Evolutionary conservation across 2,113 vertebrate genomes (phyloP).

Genomic region (Isurus oxyrinchus): DNA sequence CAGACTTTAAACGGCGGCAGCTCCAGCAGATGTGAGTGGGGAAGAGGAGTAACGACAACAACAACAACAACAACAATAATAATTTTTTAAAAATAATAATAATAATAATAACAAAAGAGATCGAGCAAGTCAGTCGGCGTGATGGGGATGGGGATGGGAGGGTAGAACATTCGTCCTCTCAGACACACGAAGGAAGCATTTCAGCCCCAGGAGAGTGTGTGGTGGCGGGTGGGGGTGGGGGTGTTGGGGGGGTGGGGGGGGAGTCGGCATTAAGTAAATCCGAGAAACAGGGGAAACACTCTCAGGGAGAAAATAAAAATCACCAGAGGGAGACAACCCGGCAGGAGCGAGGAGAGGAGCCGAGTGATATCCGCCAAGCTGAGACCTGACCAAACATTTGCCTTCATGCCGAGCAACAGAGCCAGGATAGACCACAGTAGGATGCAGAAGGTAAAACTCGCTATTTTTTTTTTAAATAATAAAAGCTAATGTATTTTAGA

Average conservation of each 20-base stretch:
- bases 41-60: neutral
- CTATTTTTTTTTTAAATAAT: too few relatives aligned
- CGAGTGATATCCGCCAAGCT: neutral
- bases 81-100: too few relatives aligned
- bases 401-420: neutral
- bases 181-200: too few relatives aligned
- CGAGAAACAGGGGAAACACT: neutral
- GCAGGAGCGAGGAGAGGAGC: neutral
- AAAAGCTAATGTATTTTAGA: neutral
- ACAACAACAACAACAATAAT: too few relatives aligned
- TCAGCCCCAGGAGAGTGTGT: too few relatives aligned
- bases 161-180: too few relatives aligned
- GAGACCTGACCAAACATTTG: neutral
- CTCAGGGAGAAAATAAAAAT: neutral
- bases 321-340: neutral
- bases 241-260: neutral
- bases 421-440: neutral
- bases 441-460: conserved; percentile 20
- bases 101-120: neutral
- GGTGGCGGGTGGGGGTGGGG: too few relatives aligned
- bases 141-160: neutral
- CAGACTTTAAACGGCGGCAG: neutral
- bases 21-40: neutral
- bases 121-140: neutral
- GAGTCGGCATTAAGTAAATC: neutral